Base-by-base conservation (phyloP, 2,888 invertebrate genomes). In the Lordiphosa fenestrarum region DNA sequence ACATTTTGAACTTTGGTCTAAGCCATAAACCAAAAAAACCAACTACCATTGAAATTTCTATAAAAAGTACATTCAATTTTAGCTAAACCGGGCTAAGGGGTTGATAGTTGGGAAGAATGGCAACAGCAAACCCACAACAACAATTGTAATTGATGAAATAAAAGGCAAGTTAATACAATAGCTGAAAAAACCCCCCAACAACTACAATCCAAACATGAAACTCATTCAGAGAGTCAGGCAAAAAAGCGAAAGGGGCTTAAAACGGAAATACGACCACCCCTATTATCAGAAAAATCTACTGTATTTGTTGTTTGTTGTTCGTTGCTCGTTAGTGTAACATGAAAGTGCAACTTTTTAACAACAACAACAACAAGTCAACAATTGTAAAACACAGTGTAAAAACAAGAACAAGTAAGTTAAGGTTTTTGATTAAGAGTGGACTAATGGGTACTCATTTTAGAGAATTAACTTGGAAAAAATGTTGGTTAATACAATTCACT, bases 91-190 rank as follows among this genome's bases (percentile, higher is more conserved):
- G 47, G 49, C 10, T 36, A 9, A n/a, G n/a, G 47, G 7, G 51
- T n/a, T 6, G 12, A 10, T n/a, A 30, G 4, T 25, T 10, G 25
- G 37, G 52, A 64, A 55, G 61, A 80, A 77, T 69, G 76, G 75
- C 84, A 83, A 67, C 75, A 80, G 71, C 74, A 76, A 71, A 66
- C 66, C 64, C 73, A 69, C 54, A 59, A 33, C 56, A 62, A 66
- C 57, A 64, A 68, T 82, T 68, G 83, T 74, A 83, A 77, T 83
- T 83, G 68, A 83, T 78, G 73, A 80, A 78, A 78, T 83, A 73
- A 80, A 83, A 80, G 84, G 66, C 81, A 81, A 84, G 69, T 84
- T 73, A 73, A 69, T 81, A 84, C 84, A 81, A 81, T 72, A 62
- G 66, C 76, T 70, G 40, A 52, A 44, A 52, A 49, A 62, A 30